Evolutionary conservation across 2,113 vertebrate species (phyloP), one percentile per base, ranked within the genome.

Genomic region (Ptilonorhynchus violaceus): DNA sequence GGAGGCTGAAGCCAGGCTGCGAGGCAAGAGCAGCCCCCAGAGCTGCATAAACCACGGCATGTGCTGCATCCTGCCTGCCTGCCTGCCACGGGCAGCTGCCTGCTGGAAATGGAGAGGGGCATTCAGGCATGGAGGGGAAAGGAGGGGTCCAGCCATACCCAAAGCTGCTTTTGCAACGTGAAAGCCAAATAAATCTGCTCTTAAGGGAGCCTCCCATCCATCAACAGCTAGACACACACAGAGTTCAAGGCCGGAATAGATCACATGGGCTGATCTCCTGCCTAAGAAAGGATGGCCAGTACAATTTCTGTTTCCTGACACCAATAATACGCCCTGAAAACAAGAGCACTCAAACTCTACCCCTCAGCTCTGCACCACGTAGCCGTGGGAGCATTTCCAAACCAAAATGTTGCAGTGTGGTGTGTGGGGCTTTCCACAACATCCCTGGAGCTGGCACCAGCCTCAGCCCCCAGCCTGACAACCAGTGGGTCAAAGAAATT

Each of bases 101-200:
- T 92, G 88, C 88, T 89, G 52, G 74, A 86, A 95, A 92, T 58
- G 79, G 39, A 93, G 23, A 33, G 39, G 82, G 72, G 50, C 78
- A 77, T 28, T 88, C 91, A 28, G 89, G 86, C 91, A 81, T 47
- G 92, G 55, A 92, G 68, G 59, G 85, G 72, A 68, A 73, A 77
- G 72, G 79, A 92, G 78, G 75, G 46, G 16, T 62, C 64, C 94
- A 81, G 64, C 62, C 72, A 1, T 33, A 11, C 27, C 59, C 86
- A 95, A 13, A 92, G 83, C 86, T 88, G 42, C 89, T 84, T 80
- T 22, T 35, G 76, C 72, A 74, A 73, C 76, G 66, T 42, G 39
- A 89, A 88, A 96, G 42, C 39, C 83, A 87, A 91, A 94, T 80
- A 85, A 88, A 92, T 74, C 64, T 89, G 83, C 64, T 84, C 60